phyloP scores from a whole-genome alignment of 2,888 invertebrate species.

The Hermaeophaga mercurialis region DNA sequence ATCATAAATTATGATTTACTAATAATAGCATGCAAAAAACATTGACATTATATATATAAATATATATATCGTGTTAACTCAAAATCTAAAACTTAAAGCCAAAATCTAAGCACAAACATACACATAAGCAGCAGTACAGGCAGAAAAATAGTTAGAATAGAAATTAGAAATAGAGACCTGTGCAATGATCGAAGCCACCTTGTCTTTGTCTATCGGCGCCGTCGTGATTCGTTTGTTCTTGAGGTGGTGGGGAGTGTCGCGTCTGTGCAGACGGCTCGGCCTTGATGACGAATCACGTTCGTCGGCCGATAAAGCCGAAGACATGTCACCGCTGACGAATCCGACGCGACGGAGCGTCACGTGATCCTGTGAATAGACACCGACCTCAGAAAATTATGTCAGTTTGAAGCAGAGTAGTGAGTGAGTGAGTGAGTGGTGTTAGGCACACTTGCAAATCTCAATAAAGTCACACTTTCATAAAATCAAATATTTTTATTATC shows the following conservation, averaged over 20 bases:
- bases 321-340: slow-evolving; percentile 60
- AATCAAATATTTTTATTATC: too few species aligned
- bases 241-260: slow-evolving; percentile 98
- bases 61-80: too few species aligned
- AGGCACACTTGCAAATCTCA: neutral
- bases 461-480: too few species aligned
- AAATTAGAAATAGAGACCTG: slow-evolving; percentile 60
- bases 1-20: too few species aligned
- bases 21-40: too few species aligned
- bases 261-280: slow-evolving; percentile 76
- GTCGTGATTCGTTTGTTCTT: slow-evolving; percentile 93
- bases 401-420: slow-evolving; percentile 16
- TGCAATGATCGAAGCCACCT: slow-evolving; percentile 73
- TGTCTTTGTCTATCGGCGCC: slow-evolving; percentile 68
- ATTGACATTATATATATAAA: too few species aligned
- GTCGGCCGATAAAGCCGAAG: slow-evolving; percentile 56
- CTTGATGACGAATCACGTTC: slow-evolving; percentile 57
- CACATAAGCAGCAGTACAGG: neutral
- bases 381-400: slow-evolving; percentile 21
- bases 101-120: neutral
- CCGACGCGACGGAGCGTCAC: slow-evolving; percentile 66
- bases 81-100: neutral
- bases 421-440: slow-evolving; percentile 12
- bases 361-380: slow-evolving; percentile 46
- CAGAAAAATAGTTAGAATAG: slow-evolving; percentile 18